phyloP scores from a whole-genome alignment of 1,140 invertebrate species.

The Ridgeia piscesae region DNA sequence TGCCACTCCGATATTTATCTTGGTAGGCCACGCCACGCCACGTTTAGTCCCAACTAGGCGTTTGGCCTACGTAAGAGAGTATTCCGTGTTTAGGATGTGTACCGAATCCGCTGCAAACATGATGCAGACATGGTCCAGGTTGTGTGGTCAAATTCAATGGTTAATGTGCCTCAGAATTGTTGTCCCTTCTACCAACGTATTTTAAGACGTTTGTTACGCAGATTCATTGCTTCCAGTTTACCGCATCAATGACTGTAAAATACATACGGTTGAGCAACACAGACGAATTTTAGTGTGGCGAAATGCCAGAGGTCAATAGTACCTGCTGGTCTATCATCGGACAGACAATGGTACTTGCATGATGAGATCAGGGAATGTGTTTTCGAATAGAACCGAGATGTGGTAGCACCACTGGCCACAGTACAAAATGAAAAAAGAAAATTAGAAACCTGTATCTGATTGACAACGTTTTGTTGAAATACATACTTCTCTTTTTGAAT shows the following conservation, averaged over 20 bases:
- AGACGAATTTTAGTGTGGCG: background rate
- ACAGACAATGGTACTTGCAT: slow-evolving; percentile 23
- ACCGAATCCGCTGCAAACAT: too few relatives aligned
- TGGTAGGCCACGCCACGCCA: slow-evolving; percentile 40
- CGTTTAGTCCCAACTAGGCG: slow-evolving; percentile 43
- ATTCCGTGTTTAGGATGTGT: background rate
- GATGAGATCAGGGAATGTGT: slow-evolving; percentile 26
- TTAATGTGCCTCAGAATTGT: background rate
- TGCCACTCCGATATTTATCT: slow-evolving; percentile 34
- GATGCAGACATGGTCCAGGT: slow-evolving; percentile 27
- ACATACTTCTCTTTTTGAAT: too few relatives aligned
- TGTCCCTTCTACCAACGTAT: slow-evolving; percentile 25
- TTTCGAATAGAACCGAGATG: slow-evolving; percentile 7
- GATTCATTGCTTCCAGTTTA: slow-evolving; percentile 29
- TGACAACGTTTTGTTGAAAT: too few relatives aligned
- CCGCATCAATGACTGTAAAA: slow-evolving; percentile 15
- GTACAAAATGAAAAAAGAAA: too few relatives aligned
- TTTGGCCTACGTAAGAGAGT: slow-evolving; percentile 38
- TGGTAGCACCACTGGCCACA: background rate
- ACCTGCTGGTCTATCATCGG: slow-evolving; percentile 19
- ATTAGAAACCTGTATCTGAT: too few relatives aligned
- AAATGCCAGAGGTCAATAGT: slow-evolving; percentile 15
- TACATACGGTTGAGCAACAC: slow-evolving; percentile 6
- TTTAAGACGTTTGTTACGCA: slow-evolving; percentile 31
- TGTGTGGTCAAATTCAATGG: background rate